These are phyloP conservation scores for Campaea margaritaria DNA, from an alignment of 2,888 invertebrate genomes.

Conservation along the genomic window DNA sequence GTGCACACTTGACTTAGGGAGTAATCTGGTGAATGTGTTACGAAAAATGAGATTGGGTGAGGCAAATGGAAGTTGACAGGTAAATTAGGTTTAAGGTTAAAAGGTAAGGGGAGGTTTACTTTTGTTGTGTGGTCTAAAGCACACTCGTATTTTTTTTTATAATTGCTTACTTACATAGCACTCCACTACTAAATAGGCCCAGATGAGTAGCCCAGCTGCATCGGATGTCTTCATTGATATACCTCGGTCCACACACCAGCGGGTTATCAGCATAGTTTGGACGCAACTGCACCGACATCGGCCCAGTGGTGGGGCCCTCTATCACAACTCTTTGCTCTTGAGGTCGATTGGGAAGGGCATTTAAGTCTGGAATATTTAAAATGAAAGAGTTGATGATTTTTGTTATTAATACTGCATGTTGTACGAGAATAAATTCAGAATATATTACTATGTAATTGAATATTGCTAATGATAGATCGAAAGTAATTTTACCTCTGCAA, in stretches of 20 bases:
- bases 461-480: background rate
- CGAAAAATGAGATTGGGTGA: too few relatives aligned
- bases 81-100: too few relatives aligned
- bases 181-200: slow-evolving; percentile 89
- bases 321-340: slow-evolving; percentile 86
- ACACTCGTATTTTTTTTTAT: too few relatives aligned
- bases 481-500: slow-evolving; percentile 86
- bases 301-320: slow-evolving; percentile 86
- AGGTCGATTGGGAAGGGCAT: slow-evolving; percentile 87
- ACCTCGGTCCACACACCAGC: slow-evolving; percentile 90
- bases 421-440: background rate
- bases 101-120: too few relatives aligned
- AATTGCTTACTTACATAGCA: slow-evolving; percentile 85
- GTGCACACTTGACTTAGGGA: too few relatives aligned
- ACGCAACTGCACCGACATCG: slow-evolving; percentile 84
- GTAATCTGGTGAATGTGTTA: too few relatives aligned
- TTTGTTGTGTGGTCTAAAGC: too few relatives aligned
- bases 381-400: background rate
- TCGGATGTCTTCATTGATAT: slow-evolving; percentile 88
- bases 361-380: slow-evolving; percentile 86
- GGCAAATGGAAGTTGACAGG: too few relatives aligned
- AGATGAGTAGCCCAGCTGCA: slow-evolving; percentile 86
- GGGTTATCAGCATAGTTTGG: slow-evolving; percentile 91
- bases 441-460: background rate
- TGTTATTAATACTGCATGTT: too few relatives aligned